Evolutionary conservation across 92 coral and sea anemone species (phyloP).

Genomic region (Siderastrea siderea): DNA sequence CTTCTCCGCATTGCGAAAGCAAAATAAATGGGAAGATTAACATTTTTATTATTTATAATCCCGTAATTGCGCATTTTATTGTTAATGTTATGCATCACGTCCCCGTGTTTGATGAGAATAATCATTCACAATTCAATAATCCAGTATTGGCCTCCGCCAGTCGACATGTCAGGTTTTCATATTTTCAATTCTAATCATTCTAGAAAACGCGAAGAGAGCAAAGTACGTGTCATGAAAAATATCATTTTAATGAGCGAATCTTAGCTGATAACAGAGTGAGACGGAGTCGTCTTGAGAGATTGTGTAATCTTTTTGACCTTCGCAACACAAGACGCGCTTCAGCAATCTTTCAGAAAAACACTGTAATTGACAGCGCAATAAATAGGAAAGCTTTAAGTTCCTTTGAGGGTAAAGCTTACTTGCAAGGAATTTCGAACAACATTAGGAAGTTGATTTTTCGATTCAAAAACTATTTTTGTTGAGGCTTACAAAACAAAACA

Average conservation of each 20-base stretch:
- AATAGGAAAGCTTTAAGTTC: not conserved
- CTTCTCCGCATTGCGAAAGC: constrained; percentile 22
- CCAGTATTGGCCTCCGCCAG: not conserved
- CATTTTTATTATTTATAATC: not conserved
- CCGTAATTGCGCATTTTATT: not conserved
- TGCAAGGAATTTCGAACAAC: not conserved
- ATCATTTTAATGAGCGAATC: not conserved
- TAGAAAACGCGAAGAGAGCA: not conserved
- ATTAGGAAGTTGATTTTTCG: not conserved
- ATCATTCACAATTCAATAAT: not conserved
- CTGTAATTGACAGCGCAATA: not conserved
- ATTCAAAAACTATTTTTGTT: not conserved
- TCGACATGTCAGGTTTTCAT: not conserved
- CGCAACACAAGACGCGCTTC: not conserved
- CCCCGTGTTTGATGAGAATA: not conserved
- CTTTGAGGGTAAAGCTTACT: not conserved
- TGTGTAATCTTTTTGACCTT: constrained; percentile 16
- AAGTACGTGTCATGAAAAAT: constrained; percentile 30
- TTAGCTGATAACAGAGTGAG: not conserved
- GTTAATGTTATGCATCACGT: not conserved
- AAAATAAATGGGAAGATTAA: constrained; percentile 16
- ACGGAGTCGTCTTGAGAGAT: not conserved
- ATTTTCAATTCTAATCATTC: not conserved
- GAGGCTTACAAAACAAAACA: not conserved
- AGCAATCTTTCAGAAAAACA: not conserved